Base-by-base conservation (phyloP, 2,888 invertebrate species). In the Metalampra italica region DNA sequence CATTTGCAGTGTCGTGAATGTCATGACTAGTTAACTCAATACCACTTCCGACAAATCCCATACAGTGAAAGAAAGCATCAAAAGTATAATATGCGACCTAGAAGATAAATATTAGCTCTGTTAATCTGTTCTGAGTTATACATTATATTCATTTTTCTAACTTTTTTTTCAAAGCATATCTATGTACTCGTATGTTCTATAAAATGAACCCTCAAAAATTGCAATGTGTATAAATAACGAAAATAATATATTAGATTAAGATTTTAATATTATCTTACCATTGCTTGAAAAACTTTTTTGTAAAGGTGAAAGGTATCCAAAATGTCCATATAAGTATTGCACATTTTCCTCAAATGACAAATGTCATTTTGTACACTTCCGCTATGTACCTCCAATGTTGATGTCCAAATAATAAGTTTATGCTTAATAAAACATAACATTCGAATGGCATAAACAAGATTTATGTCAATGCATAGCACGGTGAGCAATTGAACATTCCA, bases 221-320 rank as follows among this genome's bases (percentile, higher is more conserved):
- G n/a, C n/a, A n/a, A n/a, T n/a, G n/a, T n/a, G n/a, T n/a, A n/a
- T n/a, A n/a, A n/a, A n/a, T n/a, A n/a, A n/a, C n/a, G n/a, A n/a
- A n/a, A n/a, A n/a, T n/a, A n/a, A n/a, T n/a, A n/a, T n/a, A 11
- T 7, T 13, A 11, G 4, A 8, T 40, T 11, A 22, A 9, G 9
- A 29, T 22, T 1, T 15, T 0, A 11, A 29, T n/a, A n/a, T n/a
- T n/a, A 45, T n/a, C 38, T 47, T 39, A 57, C 53, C 49, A 49
- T 44, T 4, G 49, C 29, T 40, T 50, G 43, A 29, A 42, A 55
- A 3, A 48, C 22, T n/a, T 29, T 15, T 34, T 52, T 52, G 40
- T 44, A 53, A 5, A 34, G 37, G 3, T 46, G 14, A 22, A 51
- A 53, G 1, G 52, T 51, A 14, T 52, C 47, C 34, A 54, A 49